Evolutionary conservation across 2,113 vertebrate species (phyloP).

Genomic region (Sceloporus tristichus): DNA sequence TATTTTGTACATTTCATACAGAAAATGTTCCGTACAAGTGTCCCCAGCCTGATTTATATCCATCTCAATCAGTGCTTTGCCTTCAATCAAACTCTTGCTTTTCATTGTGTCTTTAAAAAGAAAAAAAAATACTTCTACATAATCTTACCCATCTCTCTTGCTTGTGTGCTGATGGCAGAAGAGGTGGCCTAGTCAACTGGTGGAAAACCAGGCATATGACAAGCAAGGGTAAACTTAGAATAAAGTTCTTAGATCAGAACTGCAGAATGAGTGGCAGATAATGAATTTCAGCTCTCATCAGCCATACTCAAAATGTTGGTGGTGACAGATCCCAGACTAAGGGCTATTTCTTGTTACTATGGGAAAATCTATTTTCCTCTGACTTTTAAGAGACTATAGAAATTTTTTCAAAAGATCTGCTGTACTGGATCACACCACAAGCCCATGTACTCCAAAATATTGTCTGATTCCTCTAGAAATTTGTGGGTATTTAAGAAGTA

Average conservation of each 20-base stretch:
- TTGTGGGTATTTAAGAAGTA: too few relatives aligned
- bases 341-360: too few relatives aligned
- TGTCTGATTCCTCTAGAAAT: too few relatives aligned
- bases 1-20: background rate
- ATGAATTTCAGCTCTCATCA: background rate
- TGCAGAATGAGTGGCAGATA: background rate
- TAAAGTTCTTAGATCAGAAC: background rate
- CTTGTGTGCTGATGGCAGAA: background rate
- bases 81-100: background rate
- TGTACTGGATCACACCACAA: too few relatives aligned
- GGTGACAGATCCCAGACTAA: background rate
- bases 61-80: background rate
- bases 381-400: too few relatives aligned
- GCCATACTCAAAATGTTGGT: background rate
- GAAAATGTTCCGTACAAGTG: conserved; percentile 1
- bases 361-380: too few relatives aligned
- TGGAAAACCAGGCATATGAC: background rate
- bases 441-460: too few relatives aligned
- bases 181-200: background rate
- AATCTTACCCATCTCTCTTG: accelerated
- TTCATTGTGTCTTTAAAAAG: background rate
- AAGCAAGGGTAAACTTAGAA: background rate
- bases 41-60: background rate
- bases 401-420: too few relatives aligned
- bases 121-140: background rate